These are phyloP conservation scores for Wiebesia pumilae DNA, from an alignment of 1,140 invertebrate species.

Conservation along the genomic window DNA sequence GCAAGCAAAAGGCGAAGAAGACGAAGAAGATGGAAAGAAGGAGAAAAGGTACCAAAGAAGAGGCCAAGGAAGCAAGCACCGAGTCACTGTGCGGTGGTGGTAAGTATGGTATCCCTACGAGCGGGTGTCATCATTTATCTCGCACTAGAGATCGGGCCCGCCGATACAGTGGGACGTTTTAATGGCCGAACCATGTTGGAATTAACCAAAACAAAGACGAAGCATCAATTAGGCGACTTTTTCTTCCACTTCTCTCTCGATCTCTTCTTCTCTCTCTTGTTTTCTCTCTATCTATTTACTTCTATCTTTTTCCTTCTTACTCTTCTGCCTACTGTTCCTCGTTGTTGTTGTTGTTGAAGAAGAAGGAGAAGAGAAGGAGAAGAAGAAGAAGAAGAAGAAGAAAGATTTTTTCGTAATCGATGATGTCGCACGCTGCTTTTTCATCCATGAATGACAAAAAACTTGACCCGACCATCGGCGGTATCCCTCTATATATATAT, in stretches of 20 bases:
- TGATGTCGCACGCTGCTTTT: background rate
- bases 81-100: constrained; percentile 56
- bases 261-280: background rate
- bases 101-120: constrained; percentile 73
- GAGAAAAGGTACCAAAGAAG: constrained; percentile 40
- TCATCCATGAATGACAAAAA: background rate
- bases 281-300: constrained; percentile 25
- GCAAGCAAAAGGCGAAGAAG: constrained; percentile 29
- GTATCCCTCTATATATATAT: background rate
- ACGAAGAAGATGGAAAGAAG: background rate
- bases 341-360: background rate
- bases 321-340: background rate
- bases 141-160: constrained; percentile 73
- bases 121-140: constrained; percentile 77
- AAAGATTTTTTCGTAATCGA: constrained; percentile 24
- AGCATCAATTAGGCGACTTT: constrained; percentile 78
- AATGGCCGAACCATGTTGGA: constrained; percentile 79
- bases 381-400: background rate
- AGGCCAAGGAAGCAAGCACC: constrained; percentile 30
- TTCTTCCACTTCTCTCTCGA: constrained; percentile 66
- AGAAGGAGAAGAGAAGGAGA: too few species aligned
- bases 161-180: constrained; percentile 76
- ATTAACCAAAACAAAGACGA: constrained; percentile 79
- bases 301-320: constrained; percentile 23
- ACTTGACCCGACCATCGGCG: background rate